phyloP scores from a whole-genome alignment of 2,888 invertebrate species.

The Stenolophus ochropezus region DNA sequence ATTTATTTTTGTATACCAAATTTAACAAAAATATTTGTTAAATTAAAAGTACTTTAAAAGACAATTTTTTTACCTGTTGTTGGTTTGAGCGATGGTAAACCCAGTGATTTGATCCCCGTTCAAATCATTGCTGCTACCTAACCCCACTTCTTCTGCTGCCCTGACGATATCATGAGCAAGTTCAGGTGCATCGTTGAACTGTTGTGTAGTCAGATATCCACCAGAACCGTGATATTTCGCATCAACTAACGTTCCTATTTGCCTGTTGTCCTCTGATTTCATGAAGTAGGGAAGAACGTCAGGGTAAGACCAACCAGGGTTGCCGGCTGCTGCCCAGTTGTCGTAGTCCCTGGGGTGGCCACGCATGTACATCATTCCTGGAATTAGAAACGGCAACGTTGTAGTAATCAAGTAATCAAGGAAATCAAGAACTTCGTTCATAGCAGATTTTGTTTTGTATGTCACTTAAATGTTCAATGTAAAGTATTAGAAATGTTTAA shows the following conservation, averaged over 20 bases:
- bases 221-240: slow-evolving; percentile 77
- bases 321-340: slow-evolving; percentile 83
- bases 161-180: slow-evolving; percentile 79
- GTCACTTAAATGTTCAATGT: no score
- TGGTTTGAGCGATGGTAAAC: slow-evolving; percentile 80
- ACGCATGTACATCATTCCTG: slow-evolving; percentile 85
- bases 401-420: no score
- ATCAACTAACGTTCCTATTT: slow-evolving; percentile 78
- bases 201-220: slow-evolving; percentile 78
- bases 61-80: slow-evolving; percentile 74
- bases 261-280: slow-evolving; percentile 80
- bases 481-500: no score
- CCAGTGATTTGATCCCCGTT: slow-evolving; percentile 80
- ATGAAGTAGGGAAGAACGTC: slow-evolving; percentile 85
- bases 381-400: no score
- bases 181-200: slow-evolving; percentile 80
- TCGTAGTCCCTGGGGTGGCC: slow-evolving; percentile 86
- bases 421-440: no score
- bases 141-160: slow-evolving; percentile 78
- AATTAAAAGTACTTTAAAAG: not conserved
- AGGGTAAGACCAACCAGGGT: slow-evolving; percentile 86
- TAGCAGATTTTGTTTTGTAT: no score
- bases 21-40: no score
- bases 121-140: slow-evolving; percentile 78
- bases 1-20: no score